Base-by-base conservation (phyloP, 2,113 vertebrate genomes). In the Scomber colias region DNA sequence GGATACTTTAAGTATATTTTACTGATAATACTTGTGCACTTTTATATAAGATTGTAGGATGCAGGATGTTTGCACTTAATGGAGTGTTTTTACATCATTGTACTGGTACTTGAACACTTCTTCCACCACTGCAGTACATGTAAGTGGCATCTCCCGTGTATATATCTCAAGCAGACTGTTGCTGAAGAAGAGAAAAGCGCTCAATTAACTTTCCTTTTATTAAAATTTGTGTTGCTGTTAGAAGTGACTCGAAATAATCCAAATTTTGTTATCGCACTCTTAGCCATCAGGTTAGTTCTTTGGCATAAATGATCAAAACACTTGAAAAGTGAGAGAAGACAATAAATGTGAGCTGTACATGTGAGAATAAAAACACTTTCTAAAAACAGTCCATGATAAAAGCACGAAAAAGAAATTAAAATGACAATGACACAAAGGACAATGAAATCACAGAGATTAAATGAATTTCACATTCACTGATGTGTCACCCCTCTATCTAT, bases 401-500 rank as follows among this genome's bases (percentile, higher is more conserved):
- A 19, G 35, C 1, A 40, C 7, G 13, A 24, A 21, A 12, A 0
- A 27, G 49, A 55, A 57, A 61, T 21, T 17, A 1, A 54, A 50
- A 19, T 5, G 46, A 53, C 15, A 21, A 9, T 8, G 44, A 61
- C 31, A 45, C 21, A 5, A 31, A 54, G 54, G 56, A 81, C 55
- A 16, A 17, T 67, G 70, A 80, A 17, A 30, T 35, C 17, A 17
- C 35, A 55, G 15, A 44, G n/a, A 55, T 49, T 3, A 11, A 69
- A 57, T 30, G 24, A 11, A 51, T 27, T 27, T 72, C 19, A 24
- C 45, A 31, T 31, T 35, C 46, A 60, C 11, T 59, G 51, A 59
- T 53, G 60, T 72, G 49, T 62, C 63, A 24, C 57, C 31, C 12
- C 2, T 50, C 31, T 71, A 49, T 82, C 71, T 35, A 56, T 17